A percentile compares a stretch with the other conserved stretches of the same genome.
These are phyloP conservation scores for Apostichopus japonicus DNA, from an alignment of 35 echinoderm and acorn worm genomes.

Conservation along the genomic window DNA sequence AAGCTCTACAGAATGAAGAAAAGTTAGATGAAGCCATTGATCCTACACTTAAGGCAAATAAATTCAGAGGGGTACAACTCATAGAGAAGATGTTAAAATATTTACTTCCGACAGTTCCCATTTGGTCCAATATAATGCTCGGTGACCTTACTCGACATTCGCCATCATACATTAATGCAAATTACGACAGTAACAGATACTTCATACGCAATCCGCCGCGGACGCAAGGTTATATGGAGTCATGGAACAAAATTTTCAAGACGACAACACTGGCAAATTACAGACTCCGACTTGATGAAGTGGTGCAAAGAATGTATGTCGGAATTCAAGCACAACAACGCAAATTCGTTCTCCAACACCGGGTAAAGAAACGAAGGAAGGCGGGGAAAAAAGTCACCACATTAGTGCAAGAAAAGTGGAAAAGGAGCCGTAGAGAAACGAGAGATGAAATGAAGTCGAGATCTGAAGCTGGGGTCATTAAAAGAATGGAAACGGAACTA, in stretches of 20 bases:
- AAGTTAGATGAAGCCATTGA: not conserved
- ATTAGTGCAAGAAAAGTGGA: not conserved
- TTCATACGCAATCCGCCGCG: slow-evolving; percentile 19
- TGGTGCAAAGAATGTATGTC: slow-evolving; percentile 13
- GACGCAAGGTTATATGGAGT: slow-evolving; percentile 21
- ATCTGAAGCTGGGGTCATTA: not conserved
- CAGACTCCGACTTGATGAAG: slow-evolving; percentile 13
- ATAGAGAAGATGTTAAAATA: not conserved
- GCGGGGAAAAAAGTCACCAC: slow-evolving; percentile 17
- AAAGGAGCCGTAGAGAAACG: not conserved
- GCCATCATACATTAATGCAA: not conserved
- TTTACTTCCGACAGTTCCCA: not conserved
- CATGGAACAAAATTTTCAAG: slow-evolving; percentile 39
- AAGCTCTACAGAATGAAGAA: not conserved
- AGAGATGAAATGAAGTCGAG: slow-evolving; percentile 1
- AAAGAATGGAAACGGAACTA: not conserved
- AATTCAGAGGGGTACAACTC: not conserved
- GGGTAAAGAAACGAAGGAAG: not conserved
- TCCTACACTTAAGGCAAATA: not conserved
- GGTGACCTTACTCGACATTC: not conserved
- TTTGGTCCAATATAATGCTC: not conserved
- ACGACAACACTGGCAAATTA: not conserved
- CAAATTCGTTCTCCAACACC: slow-evolving; percentile 11
- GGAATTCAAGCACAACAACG: not conserved
- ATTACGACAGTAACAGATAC: not conserved